Base-by-base conservation (phyloP, 30 jellyfish, hydroid and myxozoan genomes). In the Hydractinia symbiolongicarpus region DNA sequence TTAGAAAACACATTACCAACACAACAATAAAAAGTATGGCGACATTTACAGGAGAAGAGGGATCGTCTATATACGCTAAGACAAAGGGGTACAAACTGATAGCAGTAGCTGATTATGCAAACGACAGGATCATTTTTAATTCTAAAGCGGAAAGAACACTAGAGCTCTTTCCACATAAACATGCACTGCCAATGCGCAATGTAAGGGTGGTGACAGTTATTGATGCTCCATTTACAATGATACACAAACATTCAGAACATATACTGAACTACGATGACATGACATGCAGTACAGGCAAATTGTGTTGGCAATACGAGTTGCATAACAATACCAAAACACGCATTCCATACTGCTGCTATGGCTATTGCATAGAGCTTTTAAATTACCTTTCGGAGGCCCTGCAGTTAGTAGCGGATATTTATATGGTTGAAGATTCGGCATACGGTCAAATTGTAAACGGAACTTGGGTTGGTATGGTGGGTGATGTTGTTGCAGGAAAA, bases 401-500 rank as follows among this genome's bases (percentile, higher is more conserved):
- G 68, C 21, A 71, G n/a, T n/a, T 71, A 7, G 60, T 19, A 0
- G 52, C 6, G n/a, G 52, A 19, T 8, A 9, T 71, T 9, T 71
- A 71, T 15, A 71, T 71, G 8, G 80, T 71, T 30, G 60, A 50
- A 8, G 80, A 71, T 71, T 11, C 70, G 8, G 56, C 15, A 15
- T 71, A 71, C 80, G 80, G 80, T 71, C 60, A 49, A 30, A 71
- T n/a, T 15, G 80, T 71, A 9, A 71, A 71, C 80, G 52, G 51
- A 49, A 71, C 80, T 8, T 71, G 80, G 80, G 80, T 71, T 15
- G 80, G 80, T 8, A 71, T 71, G 80, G 80, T 71, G 13, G 80
- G 80, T 8, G 80, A 71, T 30, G 40, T 71, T 30, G 80, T 71
- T n/a, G 9, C 55, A 20, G 60, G 60, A 20, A 71, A 71, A 30